Base-by-base conservation (phyloP, 2,888 invertebrate species). In the Rhodophaea formosa region DNA sequence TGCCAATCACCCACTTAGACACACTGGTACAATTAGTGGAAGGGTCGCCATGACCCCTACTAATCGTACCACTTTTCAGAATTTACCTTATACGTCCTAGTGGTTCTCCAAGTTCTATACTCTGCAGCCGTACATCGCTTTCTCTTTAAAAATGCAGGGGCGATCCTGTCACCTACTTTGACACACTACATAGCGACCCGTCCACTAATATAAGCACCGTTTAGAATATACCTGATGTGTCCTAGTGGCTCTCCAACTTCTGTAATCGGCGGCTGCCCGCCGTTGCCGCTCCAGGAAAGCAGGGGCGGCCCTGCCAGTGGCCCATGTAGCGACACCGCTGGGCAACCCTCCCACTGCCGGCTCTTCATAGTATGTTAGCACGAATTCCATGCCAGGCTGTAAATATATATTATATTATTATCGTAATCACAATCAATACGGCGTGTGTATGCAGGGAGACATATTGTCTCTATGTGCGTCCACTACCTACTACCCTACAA, bases 351-450 rank as follows among this genome's bases (percentile, higher is more conserved):
- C 94, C 16, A 96, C 92, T 0, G 96, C 97, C 8, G 97, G 97
- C 89, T 97, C 96, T 79, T 97, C 97, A 82, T 95, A 97, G 83
- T 97, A 97, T 0, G 97, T 97, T 43, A 97, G 84, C 42, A 95
- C 94, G 83, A 97, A 97, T 80, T 97, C 96, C 72, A 96, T 93
- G 10, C 96, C 96, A 16, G 92, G 91, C 92, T 95, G 80, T 2
- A 71, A 39, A n/a, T 12, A 46, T 44, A 16, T 16, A 14, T 3
- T 16, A 8, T 44, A 7, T 44, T 44, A 46, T 3, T 45, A 46
- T 32, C 6, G 1, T 32, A n/a, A 35, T 17, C 15, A 39, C n/a
- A n/a, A n/a, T n/a, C n/a, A n/a, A n/a, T n/a, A n/a, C n/a, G n/a
- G n/a, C n/a, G n/a, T n/a, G n/a, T n/a, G n/a, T n/a, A n/a, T n/a